These are phyloP conservation scores for Caenorhabditis becei DNA, from an alignment of 2,888 invertebrate species.

Conservation along the genomic window DNA sequence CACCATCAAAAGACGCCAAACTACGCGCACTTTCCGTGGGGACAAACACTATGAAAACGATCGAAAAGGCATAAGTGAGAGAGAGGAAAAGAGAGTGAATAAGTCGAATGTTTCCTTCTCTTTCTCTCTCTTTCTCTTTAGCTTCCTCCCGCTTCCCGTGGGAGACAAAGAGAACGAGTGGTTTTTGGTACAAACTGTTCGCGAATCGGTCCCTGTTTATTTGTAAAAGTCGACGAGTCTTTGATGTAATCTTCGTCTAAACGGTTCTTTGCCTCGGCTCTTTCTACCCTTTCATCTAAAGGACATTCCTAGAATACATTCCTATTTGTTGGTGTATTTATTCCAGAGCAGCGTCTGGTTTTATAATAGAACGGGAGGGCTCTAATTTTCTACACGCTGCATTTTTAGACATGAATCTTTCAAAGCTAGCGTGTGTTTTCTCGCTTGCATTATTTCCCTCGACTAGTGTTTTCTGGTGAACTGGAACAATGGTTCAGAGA, in stretches of 20 bases:
- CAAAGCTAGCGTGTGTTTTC: not conserved
- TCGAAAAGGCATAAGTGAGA: not conserved
- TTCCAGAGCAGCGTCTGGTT: no score
- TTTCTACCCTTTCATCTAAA: no score
- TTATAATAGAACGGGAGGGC: no score
- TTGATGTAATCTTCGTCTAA: not conserved
- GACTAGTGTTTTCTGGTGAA: not conserved
- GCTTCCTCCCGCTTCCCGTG: no score
- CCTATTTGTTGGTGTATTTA: no score
- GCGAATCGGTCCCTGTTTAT: not conserved
- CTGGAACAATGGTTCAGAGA: not conserved
- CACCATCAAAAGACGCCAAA: conserved; percentile 18
- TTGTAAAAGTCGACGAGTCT: not conserved
- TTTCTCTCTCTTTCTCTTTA: no score
- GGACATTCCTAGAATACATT: no score
- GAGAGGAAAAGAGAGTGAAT: not conserved
- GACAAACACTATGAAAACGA: not conserved
- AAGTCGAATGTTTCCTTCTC: not conserved
- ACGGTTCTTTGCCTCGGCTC: no score
- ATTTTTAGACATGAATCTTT: not conserved
- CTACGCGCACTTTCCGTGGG: conserved; percentile 27
- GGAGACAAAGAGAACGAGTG: not conserved
- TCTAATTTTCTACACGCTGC: not conserved
- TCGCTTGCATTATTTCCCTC: not conserved
- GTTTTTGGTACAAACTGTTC: conserved; percentile 18